Evolutionary conservation across 1,140 invertebrate species (phyloP), one percentile per base, ranked within the genome.

Genomic region (Scaptomyza hsui): DNA sequence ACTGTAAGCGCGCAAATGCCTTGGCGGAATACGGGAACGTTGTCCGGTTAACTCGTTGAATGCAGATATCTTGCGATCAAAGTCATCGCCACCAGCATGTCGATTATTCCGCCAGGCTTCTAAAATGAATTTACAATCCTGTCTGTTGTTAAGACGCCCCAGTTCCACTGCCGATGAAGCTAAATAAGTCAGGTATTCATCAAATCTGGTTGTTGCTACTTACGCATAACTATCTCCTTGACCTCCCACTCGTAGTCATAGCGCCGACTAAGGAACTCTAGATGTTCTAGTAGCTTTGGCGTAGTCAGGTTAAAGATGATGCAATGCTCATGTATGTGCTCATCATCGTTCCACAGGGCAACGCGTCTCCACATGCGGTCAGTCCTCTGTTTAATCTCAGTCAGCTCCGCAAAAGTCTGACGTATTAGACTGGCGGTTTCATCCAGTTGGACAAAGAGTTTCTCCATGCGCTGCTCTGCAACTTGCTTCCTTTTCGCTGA

Each of bases 201-300:
- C 7, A 5, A 29, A 29, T 10, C 26, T 1, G 15, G 18, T 3
- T 10, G n/a, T 4, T 13, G n/a, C 10, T 59, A 80, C 76, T 79
- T 16, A 79, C 77, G 19, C 7, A 80, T 51, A 3, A 79, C 77
- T 56, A 80, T 47, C 29, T 79, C 77, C 60, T 79, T 79, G 41
- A 80, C 24, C 29, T 79, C 77, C 65, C 71, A 79, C 15, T 79
- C 77, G n/a, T 24, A 57, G 18, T 65, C 68, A 18, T 62, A 80
- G 15, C 77, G 77, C n/a, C 1, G 7, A 10, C n/a, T 12, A 0
- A 79, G 32, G 12, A 79, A 79, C 18, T 57, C 6, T 3, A 79
- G 52, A 4, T 65, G n/a, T 0, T 35, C 37, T 12, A 71, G 9
- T 3, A 79, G n/a, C 4, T 71, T 35, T 12, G n/a, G 2, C 0